phyloP scores from a whole-genome alignment of 2,797 vertebrate genomes.

The Catamblyrhynchus diadema region DNA sequence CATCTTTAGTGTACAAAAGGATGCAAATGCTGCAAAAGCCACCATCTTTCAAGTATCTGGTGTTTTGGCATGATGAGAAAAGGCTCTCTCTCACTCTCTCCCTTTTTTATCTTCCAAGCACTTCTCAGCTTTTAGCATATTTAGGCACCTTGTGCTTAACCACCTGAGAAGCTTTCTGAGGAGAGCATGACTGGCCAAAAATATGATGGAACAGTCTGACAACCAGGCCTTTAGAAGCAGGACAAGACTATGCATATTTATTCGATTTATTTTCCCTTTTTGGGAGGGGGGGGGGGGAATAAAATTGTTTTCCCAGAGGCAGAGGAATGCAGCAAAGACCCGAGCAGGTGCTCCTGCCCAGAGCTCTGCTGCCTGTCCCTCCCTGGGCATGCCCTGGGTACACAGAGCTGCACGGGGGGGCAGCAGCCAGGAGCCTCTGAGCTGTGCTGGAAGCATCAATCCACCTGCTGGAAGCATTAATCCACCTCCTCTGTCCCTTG shows the following conservation, averaged over 20 bases:
- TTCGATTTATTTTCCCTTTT: neutral
- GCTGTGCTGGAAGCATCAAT: neutral
- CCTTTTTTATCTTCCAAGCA: neutral
- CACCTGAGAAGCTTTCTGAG: neutral
- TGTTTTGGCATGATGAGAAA: neutral
- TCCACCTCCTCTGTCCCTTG: neutral
- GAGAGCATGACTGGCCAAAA: neutral
- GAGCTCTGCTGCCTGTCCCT: neutral
- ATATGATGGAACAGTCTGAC: neutral
- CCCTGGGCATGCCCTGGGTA: neutral
- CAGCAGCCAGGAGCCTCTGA: neutral
- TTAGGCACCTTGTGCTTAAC: neutral
- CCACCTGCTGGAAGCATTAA: neutral
- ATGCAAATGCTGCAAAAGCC: neutral
- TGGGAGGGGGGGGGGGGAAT: rapidly evolving
- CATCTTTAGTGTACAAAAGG: neutral
- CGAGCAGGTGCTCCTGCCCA: rapidly evolving
- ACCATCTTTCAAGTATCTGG: neutral
- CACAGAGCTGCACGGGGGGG: neutral
- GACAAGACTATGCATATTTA: neutral
- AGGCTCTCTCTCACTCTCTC: neutral
- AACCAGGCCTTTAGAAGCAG: neutral
- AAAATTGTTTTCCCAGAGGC: neutral
- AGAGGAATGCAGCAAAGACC: neutral
- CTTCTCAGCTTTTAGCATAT: neutral